A percentile compares a stretch with the other conserved stretches of the same genome.
Evolutionary conservation across 2,113 vertebrate genomes (phyloP).

Genomic region (Bubo scandiacus): DNA sequence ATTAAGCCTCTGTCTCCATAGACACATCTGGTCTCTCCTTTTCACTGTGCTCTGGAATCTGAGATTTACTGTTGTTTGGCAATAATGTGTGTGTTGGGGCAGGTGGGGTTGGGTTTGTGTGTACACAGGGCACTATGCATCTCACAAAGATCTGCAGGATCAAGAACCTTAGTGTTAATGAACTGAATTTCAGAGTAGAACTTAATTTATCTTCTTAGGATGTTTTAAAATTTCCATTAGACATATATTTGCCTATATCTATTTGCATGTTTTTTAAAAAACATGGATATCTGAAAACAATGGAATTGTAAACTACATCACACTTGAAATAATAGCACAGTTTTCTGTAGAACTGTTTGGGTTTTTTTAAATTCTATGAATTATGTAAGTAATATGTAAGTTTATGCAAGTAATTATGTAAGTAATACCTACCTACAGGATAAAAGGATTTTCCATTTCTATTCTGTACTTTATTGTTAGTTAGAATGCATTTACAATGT

Average conservation of each 20-base stretch:
- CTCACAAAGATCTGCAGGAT: background rate
- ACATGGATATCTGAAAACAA: background rate
- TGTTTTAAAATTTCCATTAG: background rate
- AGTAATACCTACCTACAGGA: background rate
- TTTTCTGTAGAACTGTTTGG: background rate
- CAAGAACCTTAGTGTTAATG: background rate
- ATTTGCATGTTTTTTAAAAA: background rate
- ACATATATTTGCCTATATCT: background rate
- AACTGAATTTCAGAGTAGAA: background rate
- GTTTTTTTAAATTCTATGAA: background rate
- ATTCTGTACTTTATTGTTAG: background rate
- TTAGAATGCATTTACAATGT: background rate
- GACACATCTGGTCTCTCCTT: slow-evolving; percentile 30
- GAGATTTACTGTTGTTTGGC: background rate
- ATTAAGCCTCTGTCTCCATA: slow-evolving; percentile 36
- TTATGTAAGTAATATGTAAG: background rate
- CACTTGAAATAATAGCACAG: background rate
- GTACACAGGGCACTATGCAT: background rate
- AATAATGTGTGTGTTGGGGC: background rate
- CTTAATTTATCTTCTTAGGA: background rate
- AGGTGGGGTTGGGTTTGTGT: background rate
- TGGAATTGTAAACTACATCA: background rate
- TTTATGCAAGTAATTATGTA: background rate
- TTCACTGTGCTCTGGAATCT: background rate
- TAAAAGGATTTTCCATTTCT: background rate